Evolutionary conservation across 2,113 vertebrate species (phyloP).

Genomic region (Anoplopoma fimbria): DNA sequence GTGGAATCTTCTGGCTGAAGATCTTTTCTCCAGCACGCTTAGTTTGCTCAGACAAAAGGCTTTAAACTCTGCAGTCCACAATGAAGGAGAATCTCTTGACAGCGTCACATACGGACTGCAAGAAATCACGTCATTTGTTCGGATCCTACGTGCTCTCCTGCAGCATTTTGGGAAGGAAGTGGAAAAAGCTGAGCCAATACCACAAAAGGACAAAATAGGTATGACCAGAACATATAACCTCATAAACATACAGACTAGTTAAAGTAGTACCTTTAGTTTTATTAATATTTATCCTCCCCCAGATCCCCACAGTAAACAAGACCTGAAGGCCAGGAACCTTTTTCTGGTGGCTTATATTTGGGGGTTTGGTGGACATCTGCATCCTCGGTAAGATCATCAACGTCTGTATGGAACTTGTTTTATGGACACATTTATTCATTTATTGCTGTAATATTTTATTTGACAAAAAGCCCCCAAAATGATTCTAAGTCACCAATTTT

Average conservation of each 20-base stretch:
- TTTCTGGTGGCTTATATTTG: conserved; percentile 88
- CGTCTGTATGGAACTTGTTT: background rate
- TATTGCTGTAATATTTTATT: background rate
- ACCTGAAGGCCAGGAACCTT: conserved; percentile 75
- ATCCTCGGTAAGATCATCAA: conserved; percentile 81
- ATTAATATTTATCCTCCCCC: background rate
- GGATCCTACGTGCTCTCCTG: conserved; percentile 84
- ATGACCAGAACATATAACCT: background rate
- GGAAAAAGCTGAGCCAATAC: conserved; percentile 19
- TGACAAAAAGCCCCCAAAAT: background rate
- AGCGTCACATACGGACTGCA: conserved; percentile 72
- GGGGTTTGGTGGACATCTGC: conserved; percentile 89
- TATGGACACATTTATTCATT: background rate
- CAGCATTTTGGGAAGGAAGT: conserved; percentile 67
- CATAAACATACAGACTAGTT: background rate
- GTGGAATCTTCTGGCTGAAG: conserved; percentile 82
- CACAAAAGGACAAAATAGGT: conserved; percentile 56
- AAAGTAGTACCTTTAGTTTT: background rate
- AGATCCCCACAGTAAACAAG: conserved; percentile 22
- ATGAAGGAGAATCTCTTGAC: conserved; percentile 37
- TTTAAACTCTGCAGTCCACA: conserved; percentile 69
- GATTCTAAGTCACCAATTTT: background rate
- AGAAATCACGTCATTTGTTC: conserved; percentile 84
- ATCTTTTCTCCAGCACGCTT: conserved; percentile 82
- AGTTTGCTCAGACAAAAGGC: conserved; percentile 73